Evolutionary conservation across 2,888 invertebrate species (phyloP).

Genomic region (Dimorphilus gyrociliatus): DNA sequence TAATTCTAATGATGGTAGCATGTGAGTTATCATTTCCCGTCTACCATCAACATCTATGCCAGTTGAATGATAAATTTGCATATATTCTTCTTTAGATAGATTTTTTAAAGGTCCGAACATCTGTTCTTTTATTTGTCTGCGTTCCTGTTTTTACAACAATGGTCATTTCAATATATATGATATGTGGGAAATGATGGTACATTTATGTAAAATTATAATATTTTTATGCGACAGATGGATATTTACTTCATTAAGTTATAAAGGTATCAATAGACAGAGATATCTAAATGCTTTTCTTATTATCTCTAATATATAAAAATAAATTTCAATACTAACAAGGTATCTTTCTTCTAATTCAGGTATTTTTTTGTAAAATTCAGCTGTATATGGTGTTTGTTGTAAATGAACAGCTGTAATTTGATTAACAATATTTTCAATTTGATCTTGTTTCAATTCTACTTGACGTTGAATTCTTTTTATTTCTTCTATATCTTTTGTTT

Average conservation of each 20-base stretch:
- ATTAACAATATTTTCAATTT: conserved; percentile 10
- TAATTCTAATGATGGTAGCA: conserved; percentile 20
- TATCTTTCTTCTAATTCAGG: conserved; percentile 12
- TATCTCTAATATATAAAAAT: too few relatives aligned
- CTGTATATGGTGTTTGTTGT: conserved; percentile 13
- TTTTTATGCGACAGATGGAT: not conserved
- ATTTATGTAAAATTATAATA: conserved; percentile 1
- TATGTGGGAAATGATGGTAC: too few relatives aligned
- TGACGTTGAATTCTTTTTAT: conserved; percentile 17
- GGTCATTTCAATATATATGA: too few relatives aligned
- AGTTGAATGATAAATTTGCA: conserved; percentile 24
- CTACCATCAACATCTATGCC: conserved; percentile 30
- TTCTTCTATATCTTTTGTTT: conserved; percentile 26
- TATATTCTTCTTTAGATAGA: conserved; percentile 21
- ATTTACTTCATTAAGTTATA: too few relatives aligned
- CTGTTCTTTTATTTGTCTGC: conserved; percentile 14
- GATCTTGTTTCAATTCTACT: conserved; percentile 2
- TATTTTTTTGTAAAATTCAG: conserved; percentile 13
- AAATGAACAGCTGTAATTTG: conserved; percentile 8
- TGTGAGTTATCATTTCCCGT: conserved; percentile 15
- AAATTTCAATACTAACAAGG: conserved; percentile 12
- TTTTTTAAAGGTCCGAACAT: conserved; percentile 23
- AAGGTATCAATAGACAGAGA: not conserved
- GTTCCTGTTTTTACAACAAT: too few relatives aligned
- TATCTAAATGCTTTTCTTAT: not conserved